phyloP scores from a whole-genome alignment of 2,113 vertebrate species.

The Piaya cayana region DNA sequence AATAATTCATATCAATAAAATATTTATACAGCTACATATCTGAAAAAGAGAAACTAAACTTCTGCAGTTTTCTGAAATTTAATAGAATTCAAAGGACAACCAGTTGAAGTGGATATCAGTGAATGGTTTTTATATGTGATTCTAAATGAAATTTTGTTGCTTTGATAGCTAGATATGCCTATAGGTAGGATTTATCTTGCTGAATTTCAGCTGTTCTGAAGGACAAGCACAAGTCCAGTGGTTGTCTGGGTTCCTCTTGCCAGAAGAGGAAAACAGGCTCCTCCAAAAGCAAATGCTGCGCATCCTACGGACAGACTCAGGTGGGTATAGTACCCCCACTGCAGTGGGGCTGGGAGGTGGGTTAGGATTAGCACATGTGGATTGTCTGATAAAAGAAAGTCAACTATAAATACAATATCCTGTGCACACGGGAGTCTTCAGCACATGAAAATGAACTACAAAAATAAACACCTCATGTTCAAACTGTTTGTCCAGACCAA shows the following conservation, averaged over 20 bases:
- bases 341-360: neutral
- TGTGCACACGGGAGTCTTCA: neutral
- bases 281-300: neutral
- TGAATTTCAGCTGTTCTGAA: neutral
- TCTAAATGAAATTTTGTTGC: neutral
- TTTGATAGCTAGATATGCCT: neutral
- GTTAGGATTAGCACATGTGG: neutral
- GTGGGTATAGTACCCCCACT: neutral
- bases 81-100: neutral
- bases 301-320: neutral
- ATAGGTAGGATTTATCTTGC: neutral
- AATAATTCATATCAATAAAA: neutral
- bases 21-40: neutral
- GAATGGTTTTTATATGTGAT: neutral
- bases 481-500: neutral
- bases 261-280: neutral
- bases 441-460: neutral
- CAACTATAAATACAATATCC: neutral
- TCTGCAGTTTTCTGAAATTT: neutral
- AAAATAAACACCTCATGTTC: neutral
- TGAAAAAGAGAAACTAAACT: neutral
- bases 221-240: neutral
- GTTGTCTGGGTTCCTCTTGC: neutral
- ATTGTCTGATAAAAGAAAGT: neutral
- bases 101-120: neutral